phyloP scores from a whole-genome alignment of 2,888 invertebrate genomes.

The Ectemnius lituratus region DNA sequence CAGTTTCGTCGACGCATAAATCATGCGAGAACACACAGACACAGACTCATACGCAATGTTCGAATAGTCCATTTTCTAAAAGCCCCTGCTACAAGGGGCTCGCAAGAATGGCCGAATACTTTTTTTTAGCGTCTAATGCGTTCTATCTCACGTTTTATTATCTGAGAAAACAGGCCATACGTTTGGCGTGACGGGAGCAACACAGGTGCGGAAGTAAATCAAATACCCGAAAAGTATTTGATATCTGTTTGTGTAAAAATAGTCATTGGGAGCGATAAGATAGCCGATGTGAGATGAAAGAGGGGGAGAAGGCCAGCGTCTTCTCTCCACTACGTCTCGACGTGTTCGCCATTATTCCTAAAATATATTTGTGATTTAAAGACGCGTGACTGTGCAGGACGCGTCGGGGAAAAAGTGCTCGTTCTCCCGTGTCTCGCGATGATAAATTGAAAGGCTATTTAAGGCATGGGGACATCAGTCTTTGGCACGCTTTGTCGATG shows the following conservation, averaged over 20 bases:
- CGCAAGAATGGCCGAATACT: background rate
- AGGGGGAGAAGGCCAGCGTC: slow-evolving; percentile 2
- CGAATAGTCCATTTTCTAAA: slow-evolving; percentile 32
- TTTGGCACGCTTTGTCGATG: slow-evolving; percentile 24
- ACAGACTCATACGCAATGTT: background rate
- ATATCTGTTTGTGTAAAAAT: slow-evolving; percentile 6
- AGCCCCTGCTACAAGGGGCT: background rate
- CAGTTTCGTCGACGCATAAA: slow-evolving; percentile 37
- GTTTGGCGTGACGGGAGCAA: background rate
- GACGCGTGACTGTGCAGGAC: slow-evolving; percentile 15
- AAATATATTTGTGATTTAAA: background rate
- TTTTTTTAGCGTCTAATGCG: background rate
- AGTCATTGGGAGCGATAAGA: background rate
- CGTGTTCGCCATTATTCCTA: background rate
- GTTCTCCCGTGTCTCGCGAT: slow-evolving; percentile 26
- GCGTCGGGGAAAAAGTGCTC: slow-evolving; percentile 5
- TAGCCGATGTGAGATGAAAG: background rate
- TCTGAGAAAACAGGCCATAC: background rate
- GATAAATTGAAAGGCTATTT: slow-evolving; percentile 46
- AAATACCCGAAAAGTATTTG: background rate
- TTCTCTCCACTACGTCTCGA: background rate
- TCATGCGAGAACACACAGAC: slow-evolving; percentile 27
- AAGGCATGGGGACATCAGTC: slow-evolving; percentile 37
- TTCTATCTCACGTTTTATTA: background rate
- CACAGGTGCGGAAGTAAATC: background rate